A percentile compares a stretch with the other conserved stretches of the same genome.
phyloP scores from a whole-genome alignment of 2,113 vertebrate species.

The Carettochelys insculpta region DNA sequence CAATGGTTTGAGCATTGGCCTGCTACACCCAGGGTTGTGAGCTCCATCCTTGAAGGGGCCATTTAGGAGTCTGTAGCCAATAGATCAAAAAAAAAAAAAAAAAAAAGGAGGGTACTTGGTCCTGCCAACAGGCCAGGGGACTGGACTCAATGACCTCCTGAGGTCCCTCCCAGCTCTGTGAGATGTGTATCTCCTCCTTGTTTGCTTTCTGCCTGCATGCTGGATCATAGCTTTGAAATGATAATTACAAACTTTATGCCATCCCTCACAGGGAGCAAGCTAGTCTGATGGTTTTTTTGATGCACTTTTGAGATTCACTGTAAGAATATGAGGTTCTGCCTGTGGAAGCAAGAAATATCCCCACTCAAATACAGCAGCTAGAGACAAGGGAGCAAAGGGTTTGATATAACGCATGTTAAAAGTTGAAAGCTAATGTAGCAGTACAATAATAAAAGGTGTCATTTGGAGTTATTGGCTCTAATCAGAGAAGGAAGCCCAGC shows the following conservation, averaged over 20 bases:
- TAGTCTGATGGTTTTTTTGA: conserved; percentile 69
- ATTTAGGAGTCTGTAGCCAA: no score
- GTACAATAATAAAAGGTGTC: not conserved
- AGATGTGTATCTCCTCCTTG: not conserved
- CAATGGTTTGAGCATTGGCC: no score
- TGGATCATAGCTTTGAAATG: conserved; percentile 55
- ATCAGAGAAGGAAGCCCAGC: not conserved
- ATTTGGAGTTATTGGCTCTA: not conserved
- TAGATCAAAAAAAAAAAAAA: no score
- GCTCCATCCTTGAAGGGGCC: no score
- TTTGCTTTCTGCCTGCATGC: conserved; percentile 43
- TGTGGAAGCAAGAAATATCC: conserved; percentile 1
- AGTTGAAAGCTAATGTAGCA: not conserved
- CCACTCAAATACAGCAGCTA: not conserved
- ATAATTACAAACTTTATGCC: conserved; percentile 52
- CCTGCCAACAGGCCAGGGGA: no score
- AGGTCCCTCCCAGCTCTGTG: no score
- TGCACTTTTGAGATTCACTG: conserved; percentile 7
- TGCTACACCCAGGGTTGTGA: no score
- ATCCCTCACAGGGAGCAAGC: conserved; percentile 37
- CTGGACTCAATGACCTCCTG: no score
- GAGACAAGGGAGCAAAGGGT: not conserved
- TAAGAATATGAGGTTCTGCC: conserved; percentile 33
- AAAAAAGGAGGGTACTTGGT: no score
- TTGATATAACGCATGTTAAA: not conserved